Conservation (phyloP, 2,888 invertebrate genomes). For the Agrotis ipsilon region DNA sequence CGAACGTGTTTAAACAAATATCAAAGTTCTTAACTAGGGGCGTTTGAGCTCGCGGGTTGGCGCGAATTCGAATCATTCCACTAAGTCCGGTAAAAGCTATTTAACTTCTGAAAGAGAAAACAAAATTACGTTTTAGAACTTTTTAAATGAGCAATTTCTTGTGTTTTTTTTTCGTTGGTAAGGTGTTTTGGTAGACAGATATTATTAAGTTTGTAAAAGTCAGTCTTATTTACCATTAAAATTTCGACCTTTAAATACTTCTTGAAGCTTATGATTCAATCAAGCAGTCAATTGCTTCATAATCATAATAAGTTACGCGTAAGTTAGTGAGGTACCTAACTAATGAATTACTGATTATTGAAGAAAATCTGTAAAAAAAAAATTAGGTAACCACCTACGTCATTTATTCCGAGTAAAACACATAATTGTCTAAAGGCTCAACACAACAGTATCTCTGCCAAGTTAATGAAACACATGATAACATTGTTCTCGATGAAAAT, state of each 20-base stretch:
- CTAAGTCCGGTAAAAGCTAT: slow-evolving; percentile 60
- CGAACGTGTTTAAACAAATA: slow-evolving; percentile 46
- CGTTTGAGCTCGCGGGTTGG: slow-evolving; percentile 13
- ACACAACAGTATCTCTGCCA: too few species aligned
- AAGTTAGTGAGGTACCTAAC: not conserved
- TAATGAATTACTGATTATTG: not conserved
- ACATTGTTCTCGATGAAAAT: slow-evolving; percentile 23
- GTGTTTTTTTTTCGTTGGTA: slow-evolving; percentile 29
- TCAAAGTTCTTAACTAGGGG: slow-evolving; percentile 52
- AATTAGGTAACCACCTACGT: not conserved
- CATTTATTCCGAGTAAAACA: not conserved
- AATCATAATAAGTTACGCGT: not conserved
- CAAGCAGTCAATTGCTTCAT: not conserved
- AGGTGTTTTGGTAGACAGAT: slow-evolving; percentile 31
- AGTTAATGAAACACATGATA: slow-evolving; percentile 1
- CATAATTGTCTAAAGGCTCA: not conserved
- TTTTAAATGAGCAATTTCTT: slow-evolving; percentile 48
- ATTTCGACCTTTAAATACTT: not conserved
- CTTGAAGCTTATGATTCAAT: not conserved
- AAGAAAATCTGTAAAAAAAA: not conserved
- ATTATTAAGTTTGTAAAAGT: slow-evolving; percentile 15
- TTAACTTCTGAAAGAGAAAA: slow-evolving; percentile 59
- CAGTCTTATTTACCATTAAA: slow-evolving; percentile 11
- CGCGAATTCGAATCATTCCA: slow-evolving; percentile 45
- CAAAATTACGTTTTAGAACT: slow-evolving; percentile 54